Base-by-base conservation (phyloP, 2,888 invertebrate species). In the Beris morrisii region DNA sequence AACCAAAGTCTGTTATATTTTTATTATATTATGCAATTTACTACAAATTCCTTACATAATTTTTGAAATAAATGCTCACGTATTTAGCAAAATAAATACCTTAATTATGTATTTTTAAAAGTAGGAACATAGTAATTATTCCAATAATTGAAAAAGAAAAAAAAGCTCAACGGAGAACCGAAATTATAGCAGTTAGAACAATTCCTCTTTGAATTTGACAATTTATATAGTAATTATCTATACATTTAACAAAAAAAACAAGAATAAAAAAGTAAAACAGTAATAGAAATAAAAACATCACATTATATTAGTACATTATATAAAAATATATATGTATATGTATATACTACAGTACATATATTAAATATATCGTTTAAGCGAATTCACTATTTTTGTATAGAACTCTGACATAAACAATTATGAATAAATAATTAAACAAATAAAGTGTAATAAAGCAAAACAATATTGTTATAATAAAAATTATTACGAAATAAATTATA, bases 111-210 rank as follows among this genome's bases (percentile, higher is more conserved):
- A 38, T 7, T 38, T 38, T 38, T 38, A 38, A 5, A 38, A 1
- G 5, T 38, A 38, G 38, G 38, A 38, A 38, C 9, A 38, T 38
- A 38, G 1, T 38, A 5, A 38, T 38, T 38, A 79, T 78, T 75
- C 73, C 5, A 52, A 52, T 22, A 38, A 38, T 9, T 9, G 9
- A 38, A 38, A 38, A 38, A 38, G 7, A 38, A 38, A 38, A 38
- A 7, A 38, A 38, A 38, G 38, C 38, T 38, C 38, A 38, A 38
- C 38, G 38, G 38, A 52, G 0, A 28, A 48, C 2, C 12, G 5
- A 48, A 6, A 13, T 15, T 5, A 48, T 48, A 6, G 12, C 12
- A 48, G 22, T 13, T 11, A 48, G 12, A 48, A 15, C 48, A 22
- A n/a, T 12, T 45, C 45, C 11, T n/a, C 13, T 48, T 48, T 48